Evolutionary conservation across 2,113 vertebrate genomes (phyloP).

Genomic region (Illadopsis cleaveri): DNA sequence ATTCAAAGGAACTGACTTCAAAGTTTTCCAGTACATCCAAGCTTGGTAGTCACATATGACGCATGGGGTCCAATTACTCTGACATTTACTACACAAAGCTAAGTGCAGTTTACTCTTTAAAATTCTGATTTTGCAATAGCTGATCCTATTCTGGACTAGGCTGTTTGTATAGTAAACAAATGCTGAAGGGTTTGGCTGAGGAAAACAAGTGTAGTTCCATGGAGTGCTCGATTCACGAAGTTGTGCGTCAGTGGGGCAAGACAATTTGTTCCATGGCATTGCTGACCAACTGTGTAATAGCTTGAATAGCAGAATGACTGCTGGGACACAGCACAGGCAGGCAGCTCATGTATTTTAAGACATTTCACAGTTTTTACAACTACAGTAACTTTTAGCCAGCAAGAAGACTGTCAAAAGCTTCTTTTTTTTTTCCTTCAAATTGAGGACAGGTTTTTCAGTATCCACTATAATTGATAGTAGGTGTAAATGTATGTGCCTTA

Average conservation of each 20-base stretch:
- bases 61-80: neutral
- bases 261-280: neutral
- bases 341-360: neutral
- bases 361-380: neutral
- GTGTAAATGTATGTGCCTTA: slow-evolving; percentile 21
- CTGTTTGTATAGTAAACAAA: slow-evolving; percentile 38
- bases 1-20: neutral
- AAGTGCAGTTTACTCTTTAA: neutral
- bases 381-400: neutral
- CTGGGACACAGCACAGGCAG: neutral
- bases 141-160: neutral
- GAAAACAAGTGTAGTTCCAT: neutral
- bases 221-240: neutral
- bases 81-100: neutral
- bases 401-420: neutral
- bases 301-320: neutral
- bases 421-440: neutral
- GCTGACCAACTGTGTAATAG: neutral
- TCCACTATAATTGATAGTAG: neutral
- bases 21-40: neutral
- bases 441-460: neutral
- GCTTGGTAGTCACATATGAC: neutral
- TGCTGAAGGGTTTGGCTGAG: neutral
- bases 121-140: slow-evolving; percentile 6
- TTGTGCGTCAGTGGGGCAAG: neutral